Evolutionary conservation across 2,888 invertebrate genomes (phyloP).

Genomic region (Lithodes maja): DNA sequence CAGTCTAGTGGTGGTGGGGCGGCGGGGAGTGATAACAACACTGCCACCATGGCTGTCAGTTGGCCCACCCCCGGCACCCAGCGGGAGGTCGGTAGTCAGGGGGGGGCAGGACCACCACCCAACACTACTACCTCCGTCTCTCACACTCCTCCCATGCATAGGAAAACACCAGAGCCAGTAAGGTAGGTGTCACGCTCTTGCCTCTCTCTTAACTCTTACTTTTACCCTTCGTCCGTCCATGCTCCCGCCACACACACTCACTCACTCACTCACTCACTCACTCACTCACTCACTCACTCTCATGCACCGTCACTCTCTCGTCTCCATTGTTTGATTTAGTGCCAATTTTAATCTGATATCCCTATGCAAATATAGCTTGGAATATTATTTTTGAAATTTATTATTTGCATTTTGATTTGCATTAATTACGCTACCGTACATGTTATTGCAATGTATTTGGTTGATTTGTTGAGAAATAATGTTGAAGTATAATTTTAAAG

Average conservation of each 20-base stretch:
- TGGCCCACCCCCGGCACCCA: conserved; percentile 58
- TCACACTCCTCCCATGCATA: conserved; percentile 68
- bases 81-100: conserved; percentile 62
- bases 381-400: no score
- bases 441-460: no score
- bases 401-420: no score
- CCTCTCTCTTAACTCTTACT: conserved; percentile 1
- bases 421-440: no score
- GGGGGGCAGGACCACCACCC: conserved; percentile 27
- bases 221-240: conserved; percentile 6
- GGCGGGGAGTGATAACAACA: background rate
- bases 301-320: no score
- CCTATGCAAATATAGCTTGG: no score
- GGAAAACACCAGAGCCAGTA: conserved; percentile 70
- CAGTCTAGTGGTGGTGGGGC: conserved; percentile 30
- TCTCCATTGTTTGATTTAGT: no score
- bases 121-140: conserved; percentile 61
- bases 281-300: no score
- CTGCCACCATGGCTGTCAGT: conserved; percentile 59
- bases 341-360: no score
- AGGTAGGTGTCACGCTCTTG: conserved; percentile 57
- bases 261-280: background rate
- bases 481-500: no score
- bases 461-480: no score
- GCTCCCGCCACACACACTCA: conserved; percentile 3